A percentile compares a stretch with the other conserved stretches of the same genome.
Conservation (phyloP, 64 coral and sea anemone genomes). For the Montipora foliosa region DNA sequence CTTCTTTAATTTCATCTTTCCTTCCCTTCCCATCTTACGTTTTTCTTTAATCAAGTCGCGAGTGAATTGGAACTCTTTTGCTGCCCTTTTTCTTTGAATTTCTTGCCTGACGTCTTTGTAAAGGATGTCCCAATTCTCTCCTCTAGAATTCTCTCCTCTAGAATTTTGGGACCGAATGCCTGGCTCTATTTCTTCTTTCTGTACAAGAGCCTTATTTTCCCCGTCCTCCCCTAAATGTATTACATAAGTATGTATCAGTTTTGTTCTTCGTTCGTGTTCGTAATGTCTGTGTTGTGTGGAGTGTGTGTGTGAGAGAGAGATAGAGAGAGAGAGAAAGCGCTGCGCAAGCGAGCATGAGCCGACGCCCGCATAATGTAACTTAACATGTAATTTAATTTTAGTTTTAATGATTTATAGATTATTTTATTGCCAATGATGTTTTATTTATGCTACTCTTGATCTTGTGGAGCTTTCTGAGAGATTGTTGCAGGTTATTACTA, state of each 20-base stretch:
- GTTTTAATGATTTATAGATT: not conserved
- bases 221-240: not conserved
- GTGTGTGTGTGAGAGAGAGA: not conserved
- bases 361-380: not conserved
- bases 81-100: not conserved
- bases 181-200: not conserved
- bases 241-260: not conserved
- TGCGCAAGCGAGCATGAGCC: not conserved
- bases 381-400: not conserved
- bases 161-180: not conserved
- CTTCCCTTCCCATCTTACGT: not conserved
- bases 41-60: not conserved
- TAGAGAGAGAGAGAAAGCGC: not conserved
- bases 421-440: not conserved
- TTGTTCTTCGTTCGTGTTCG: not conserved
- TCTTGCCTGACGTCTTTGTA: not conserved
- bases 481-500: not conserved
- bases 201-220: not conserved
- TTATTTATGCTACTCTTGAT: constrained; percentile 5
- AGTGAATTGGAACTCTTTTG: not conserved
- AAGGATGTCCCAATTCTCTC: not conserved
- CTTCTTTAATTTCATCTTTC: not conserved
- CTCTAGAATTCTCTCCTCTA: not conserved
- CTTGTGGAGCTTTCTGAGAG: not conserved
- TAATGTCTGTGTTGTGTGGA: not conserved